These are phyloP conservation scores for Habrosyne pyritoides DNA, from an alignment of 2,888 invertebrate species.

Conservation along the genomic window DNA sequence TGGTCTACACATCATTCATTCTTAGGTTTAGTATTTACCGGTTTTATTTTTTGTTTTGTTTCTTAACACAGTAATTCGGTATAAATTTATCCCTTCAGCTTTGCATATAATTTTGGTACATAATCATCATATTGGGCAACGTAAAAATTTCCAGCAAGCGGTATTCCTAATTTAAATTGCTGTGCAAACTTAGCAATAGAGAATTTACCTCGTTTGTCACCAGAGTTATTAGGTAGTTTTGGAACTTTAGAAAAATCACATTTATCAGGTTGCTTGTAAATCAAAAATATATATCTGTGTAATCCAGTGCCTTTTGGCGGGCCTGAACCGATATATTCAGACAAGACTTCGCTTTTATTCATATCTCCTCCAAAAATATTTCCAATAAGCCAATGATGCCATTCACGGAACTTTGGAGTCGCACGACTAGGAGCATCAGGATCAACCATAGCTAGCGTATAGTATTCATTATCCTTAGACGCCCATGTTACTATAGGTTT, in stretches of 20 bases:
- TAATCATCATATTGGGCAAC: slow-evolving; percentile 85
- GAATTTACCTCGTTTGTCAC: slow-evolving; percentile 82
- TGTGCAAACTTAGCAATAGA: slow-evolving; percentile 83
- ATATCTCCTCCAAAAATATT: slow-evolving; percentile 88
- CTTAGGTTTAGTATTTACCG: slow-evolving; percentile 25
- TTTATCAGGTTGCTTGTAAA: slow-evolving; percentile 85
- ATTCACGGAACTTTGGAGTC: slow-evolving; percentile 87
- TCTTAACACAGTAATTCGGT: not conserved
- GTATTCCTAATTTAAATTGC: slow-evolving; percentile 82
- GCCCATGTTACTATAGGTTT: slow-evolving; percentile 87
- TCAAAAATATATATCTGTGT: slow-evolving; percentile 88
- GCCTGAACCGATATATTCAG: slow-evolving; percentile 85
- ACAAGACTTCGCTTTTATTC: slow-evolving; percentile 84
- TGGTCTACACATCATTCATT: slow-evolving; percentile 27
- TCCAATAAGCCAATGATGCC: slow-evolving; percentile 90
- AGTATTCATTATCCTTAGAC: slow-evolving; percentile 82
- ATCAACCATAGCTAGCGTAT: slow-evolving; percentile 86
- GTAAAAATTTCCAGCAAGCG: slow-evolving; percentile 85
- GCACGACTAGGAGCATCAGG: slow-evolving; percentile 90
- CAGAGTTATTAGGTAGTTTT: slow-evolving; percentile 72
- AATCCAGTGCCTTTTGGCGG: slow-evolving; percentile 89
- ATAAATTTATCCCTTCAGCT: slow-evolving; percentile 60
- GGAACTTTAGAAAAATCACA: slow-evolving; percentile 65
- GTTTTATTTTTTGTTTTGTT: slow-evolving; percentile 23
- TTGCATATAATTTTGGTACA: slow-evolving; percentile 77